Conservation (phyloP, 2,888 invertebrate species). For the Lathronympha strigana region DNA sequence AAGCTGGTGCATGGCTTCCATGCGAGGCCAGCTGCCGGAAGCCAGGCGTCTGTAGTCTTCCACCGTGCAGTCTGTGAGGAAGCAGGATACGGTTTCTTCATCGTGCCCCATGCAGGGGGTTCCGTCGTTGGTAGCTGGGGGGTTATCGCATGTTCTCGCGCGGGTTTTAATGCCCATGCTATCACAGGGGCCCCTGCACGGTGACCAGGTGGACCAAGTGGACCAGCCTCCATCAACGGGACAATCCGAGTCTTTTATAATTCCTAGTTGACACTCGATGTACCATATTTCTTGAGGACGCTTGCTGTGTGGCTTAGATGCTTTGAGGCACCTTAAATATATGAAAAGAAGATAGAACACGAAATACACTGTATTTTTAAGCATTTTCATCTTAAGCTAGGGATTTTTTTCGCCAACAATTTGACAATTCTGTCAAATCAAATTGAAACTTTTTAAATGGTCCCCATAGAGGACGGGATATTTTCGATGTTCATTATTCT, state of each 20-base stretch:
- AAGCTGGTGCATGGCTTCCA: constrained; percentile 66
- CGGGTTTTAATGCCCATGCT: constrained; percentile 69
- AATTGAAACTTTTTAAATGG: too few relatives aligned
- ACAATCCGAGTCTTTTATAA: constrained; percentile 67
- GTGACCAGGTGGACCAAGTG: constrained; percentile 74
- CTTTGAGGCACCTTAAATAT: constrained; percentile 44
- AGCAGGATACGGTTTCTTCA: constrained; percentile 70
- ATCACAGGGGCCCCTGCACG: constrained; percentile 77
- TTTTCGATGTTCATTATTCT: too few relatives aligned
- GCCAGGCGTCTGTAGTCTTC: constrained; percentile 68
- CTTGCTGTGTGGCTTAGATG: constrained; percentile 62
- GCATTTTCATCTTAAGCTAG: constrained; percentile 6
- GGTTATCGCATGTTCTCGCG: constrained; percentile 72
- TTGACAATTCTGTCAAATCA: too few relatives aligned
- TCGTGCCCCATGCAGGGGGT: constrained; percentile 69
- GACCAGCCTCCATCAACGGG: constrained; percentile 81
- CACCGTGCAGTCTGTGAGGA: constrained; percentile 70
- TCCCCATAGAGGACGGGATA: too few relatives aligned
- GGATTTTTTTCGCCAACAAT: too few relatives aligned
- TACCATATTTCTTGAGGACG: constrained; percentile 68
- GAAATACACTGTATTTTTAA: too few relatives aligned
- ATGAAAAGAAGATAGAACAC: background rate
- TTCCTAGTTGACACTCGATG: constrained; percentile 73
- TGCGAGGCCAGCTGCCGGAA: constrained; percentile 63
- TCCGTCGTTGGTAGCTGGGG: constrained; percentile 72